These are phyloP conservation scores for Doryteuthis pealeii DNA, from an alignment of 1,140 invertebrate species.

Conservation along the genomic window DNA sequence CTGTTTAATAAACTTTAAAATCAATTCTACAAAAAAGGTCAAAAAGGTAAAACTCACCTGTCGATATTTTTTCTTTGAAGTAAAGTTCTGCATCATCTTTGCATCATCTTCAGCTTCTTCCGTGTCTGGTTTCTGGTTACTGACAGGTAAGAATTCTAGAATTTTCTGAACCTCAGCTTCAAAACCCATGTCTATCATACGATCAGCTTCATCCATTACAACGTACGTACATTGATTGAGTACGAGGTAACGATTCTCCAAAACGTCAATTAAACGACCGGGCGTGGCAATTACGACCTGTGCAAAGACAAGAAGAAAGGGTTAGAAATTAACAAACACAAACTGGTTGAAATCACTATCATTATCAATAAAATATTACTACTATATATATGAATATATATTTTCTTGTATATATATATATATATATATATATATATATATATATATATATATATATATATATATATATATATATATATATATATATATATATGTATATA, in stretches of 20 bases:
- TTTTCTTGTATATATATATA: no score
- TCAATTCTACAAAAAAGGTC: no score
- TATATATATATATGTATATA: no score
- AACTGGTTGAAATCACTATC: background rate
- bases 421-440: no score
- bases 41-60: conserved; percentile 68
- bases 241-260: conserved; percentile 97
- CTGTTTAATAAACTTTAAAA: no score
- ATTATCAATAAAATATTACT: no score
- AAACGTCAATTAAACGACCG: conserved; percentile 97
- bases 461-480: no score
- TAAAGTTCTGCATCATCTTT: conserved; percentile 89
- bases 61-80: conserved; percentile 89
- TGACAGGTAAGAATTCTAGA: conserved; percentile 96
- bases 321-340: background rate
- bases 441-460: no score
- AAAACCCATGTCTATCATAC: conserved; percentile 99
- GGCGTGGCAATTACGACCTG: conserved; percentile 99
- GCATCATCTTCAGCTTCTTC: conserved; percentile 97
- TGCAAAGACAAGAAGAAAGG: conserved; percentile 33
- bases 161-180: conserved; percentile 98
- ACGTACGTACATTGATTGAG: conserved; percentile 85
- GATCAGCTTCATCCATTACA: conserved; percentile 80
- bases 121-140: conserved; percentile 97
- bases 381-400: no score